Conservation (phyloP, 1,140 invertebrate genomes). For the Drosophila mauritiana region DNA sequence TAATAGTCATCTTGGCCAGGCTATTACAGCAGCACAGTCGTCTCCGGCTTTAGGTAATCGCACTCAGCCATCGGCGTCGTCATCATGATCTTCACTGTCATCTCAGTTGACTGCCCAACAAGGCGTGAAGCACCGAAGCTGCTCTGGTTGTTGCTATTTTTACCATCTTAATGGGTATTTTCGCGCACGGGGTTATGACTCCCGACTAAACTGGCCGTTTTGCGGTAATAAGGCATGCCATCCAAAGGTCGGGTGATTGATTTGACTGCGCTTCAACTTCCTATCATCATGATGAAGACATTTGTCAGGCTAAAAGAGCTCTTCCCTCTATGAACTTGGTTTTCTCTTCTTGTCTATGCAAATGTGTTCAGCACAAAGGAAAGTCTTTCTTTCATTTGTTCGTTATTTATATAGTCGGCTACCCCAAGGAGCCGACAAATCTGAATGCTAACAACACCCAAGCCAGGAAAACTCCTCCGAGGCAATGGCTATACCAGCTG, state of each 20-base stretch:
- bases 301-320: slow-evolving; percentile 14
- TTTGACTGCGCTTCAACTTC: slow-evolving; percentile 33
- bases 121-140: slow-evolving; percentile 73
- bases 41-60: slow-evolving; percentile 68
- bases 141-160: slow-evolving; percentile 47
- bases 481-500: slow-evolving; percentile 26
- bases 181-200: slow-evolving; percentile 38
- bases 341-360: slow-evolving; percentile 43
- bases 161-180: background rate
- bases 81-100: slow-evolving; percentile 42
- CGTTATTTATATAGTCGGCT: slow-evolving; percentile 28
- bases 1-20: slow-evolving; percentile 39
- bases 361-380: slow-evolving; percentile 45
- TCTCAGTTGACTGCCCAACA: slow-evolving; percentile 65
- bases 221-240: slow-evolving; percentile 20
- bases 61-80: slow-evolving; percentile 23
- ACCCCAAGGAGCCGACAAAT: slow-evolving; percentile 60
- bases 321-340: slow-evolving; percentile 13
- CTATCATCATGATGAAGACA: slow-evolving; percentile 29
- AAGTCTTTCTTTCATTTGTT: slow-evolving; percentile 25
- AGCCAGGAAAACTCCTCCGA: slow-evolving; percentile 4
- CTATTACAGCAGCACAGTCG: slow-evolving; percentile 63
- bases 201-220: slow-evolving; percentile 27
- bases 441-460: slow-evolving; percentile 69
- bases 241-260: slow-evolving; percentile 26